These are phyloP conservation scores for Carassius auratus DNA, from an alignment of 2,113 vertebrate genomes.

Conservation along the genomic window DNA sequence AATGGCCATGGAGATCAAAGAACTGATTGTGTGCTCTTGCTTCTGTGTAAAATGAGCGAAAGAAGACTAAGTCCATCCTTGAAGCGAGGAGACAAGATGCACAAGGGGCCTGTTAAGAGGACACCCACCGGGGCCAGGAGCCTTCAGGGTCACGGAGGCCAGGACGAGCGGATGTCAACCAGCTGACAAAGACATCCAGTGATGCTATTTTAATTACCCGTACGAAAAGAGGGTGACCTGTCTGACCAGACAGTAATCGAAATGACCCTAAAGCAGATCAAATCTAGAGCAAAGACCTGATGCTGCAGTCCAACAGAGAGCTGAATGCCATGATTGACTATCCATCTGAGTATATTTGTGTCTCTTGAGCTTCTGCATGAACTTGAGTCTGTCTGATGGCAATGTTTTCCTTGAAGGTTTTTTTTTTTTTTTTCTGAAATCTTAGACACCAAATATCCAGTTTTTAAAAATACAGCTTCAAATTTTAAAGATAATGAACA, in stretches of 20 bases:
- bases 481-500: no score
- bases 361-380: background rate
- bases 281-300: background rate
- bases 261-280: background rate
- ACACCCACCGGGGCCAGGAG: slow-evolving; percentile 22
- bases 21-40: slow-evolving; percentile 48
- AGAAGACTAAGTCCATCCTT: background rate
- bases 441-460: no score
- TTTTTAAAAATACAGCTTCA: no score
- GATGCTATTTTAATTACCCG: slow-evolving; percentile 68
- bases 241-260: background rate
- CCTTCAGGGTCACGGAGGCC: slow-evolving; percentile 49
- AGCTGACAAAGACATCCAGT: slow-evolving; percentile 65
- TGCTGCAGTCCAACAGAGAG: background rate
- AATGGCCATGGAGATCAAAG: slow-evolving; percentile 66
- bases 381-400: background rate
- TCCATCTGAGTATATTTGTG: background rate
- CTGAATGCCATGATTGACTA: background rate
- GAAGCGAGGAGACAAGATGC: background rate
- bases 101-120: slow-evolving; percentile 32
- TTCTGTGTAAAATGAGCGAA: background rate
- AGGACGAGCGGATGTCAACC: slow-evolving; percentile 59
- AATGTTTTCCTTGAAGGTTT: background rate
- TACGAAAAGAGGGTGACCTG: background rate
- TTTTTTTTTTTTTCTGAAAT: no score